Conservation (phyloP, 2,113 vertebrate genomes). For the Peucedramus taeniatus region DNA sequence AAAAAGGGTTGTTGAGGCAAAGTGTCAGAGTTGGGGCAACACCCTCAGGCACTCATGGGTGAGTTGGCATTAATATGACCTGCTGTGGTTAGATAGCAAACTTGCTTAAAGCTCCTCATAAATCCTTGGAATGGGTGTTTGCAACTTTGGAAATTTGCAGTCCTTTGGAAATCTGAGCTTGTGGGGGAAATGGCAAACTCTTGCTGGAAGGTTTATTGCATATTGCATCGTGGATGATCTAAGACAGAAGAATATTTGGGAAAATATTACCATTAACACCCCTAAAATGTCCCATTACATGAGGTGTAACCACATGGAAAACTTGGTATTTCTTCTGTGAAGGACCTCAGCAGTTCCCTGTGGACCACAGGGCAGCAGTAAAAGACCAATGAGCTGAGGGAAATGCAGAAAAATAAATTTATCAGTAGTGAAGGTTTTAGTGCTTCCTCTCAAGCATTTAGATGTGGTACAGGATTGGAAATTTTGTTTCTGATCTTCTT, state of each 20-base stretch:
- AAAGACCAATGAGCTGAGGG: not conserved
- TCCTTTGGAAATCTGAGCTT: not conserved
- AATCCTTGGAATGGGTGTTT: not conserved
- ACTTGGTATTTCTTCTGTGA: not conserved
- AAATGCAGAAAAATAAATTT: not conserved
- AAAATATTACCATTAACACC: not conserved
- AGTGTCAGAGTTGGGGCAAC: not conserved
- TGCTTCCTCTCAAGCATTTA: not conserved
- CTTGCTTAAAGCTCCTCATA: not conserved
- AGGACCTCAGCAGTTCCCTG: not conserved
- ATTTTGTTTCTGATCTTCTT: slow-evolving; percentile 45
- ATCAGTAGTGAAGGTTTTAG: not conserved
- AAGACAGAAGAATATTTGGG: not conserved
- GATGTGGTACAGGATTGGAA: not conserved
- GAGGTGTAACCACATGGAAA: not conserved
- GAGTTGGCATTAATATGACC: not conserved
- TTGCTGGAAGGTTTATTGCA: not conserved
- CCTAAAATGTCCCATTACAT: not conserved
- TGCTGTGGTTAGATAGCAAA: not conserved
- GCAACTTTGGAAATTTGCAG: not conserved
- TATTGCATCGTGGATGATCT: not conserved
- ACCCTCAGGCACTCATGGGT: not conserved
- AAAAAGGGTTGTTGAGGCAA: not conserved
- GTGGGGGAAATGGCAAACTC: not conserved
- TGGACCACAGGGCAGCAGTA: not conserved